Conservation (phyloP, 2,888 invertebrate genomes). For the Platypus cylindrus region DNA sequence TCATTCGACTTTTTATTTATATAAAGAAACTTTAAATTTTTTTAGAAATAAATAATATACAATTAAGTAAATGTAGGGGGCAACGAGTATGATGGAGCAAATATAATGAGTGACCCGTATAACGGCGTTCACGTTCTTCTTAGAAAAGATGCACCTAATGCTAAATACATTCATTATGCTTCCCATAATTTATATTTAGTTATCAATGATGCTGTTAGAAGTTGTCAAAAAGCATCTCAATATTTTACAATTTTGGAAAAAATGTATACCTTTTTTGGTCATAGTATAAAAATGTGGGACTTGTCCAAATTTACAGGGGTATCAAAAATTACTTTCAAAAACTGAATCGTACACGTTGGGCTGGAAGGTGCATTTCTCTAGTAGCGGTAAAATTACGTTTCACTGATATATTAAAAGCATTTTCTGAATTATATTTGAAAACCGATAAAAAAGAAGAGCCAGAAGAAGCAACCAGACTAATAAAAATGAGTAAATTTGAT, state of each 20-base stretch:
- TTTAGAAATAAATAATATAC: slow-evolving; percentile 10
- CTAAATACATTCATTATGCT: slow-evolving; percentile 17
- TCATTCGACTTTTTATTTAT: slow-evolving; percentile 20
- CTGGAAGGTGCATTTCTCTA: background rate
- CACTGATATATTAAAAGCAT: background rate
- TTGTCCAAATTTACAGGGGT: slow-evolving; percentile 1
- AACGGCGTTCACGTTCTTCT: too few species aligned
- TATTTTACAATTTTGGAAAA: slow-evolving; percentile 16
- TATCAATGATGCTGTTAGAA: slow-evolving; percentile 18
- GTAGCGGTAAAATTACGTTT: background rate
- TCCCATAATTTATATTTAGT: slow-evolving; percentile 19
- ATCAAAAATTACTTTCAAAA: slow-evolving; percentile 1
- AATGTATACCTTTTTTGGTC: slow-evolving; percentile 18
- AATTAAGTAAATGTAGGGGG: slow-evolving; percentile 15
- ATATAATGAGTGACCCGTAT: slow-evolving; percentile 1
- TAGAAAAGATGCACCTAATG: too few species aligned
- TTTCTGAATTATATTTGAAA: background rate
- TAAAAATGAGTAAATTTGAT: background rate
- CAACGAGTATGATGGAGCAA: slow-evolving; percentile 23
- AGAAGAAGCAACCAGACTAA: background rate
- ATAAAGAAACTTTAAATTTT: background rate
- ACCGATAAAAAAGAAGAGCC: background rate
- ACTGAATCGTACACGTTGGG: slow-evolving; percentile 1
- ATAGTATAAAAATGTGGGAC: slow-evolving; percentile 3
- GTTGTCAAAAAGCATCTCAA: slow-evolving; percentile 14